A percentile compares a stretch with the other conserved stretches of the same genome.
phyloP scores from a whole-genome alignment of 2,113 vertebrate species.

The Neomonachus schauinslandi region DNA sequence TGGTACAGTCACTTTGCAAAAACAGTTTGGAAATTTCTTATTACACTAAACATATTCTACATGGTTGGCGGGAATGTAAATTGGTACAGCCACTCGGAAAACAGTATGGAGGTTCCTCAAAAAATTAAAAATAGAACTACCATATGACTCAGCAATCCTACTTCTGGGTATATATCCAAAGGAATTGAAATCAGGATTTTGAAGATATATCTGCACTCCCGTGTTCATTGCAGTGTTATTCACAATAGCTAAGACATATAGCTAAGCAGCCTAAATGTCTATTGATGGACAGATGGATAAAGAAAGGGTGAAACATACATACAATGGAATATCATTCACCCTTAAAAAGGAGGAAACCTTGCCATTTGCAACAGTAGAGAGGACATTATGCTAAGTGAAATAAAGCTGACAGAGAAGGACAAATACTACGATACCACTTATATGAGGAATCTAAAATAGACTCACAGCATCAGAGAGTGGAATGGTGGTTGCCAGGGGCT shows the following conservation, averaged over 20 bases:
- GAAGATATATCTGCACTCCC: not conserved
- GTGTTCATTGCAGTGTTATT: not conserved
- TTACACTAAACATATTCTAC: not conserved
- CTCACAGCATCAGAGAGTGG: not conserved
- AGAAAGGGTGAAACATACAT: not conserved
- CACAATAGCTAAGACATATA: not conserved
- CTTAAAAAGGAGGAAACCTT: not conserved
- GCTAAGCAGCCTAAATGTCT: not conserved
- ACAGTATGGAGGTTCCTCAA: not conserved
- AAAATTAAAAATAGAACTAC: not conserved
- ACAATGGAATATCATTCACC: not conserved
- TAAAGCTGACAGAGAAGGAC: not conserved
- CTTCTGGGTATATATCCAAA: not conserved
- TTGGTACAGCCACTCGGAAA: not conserved
- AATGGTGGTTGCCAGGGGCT: not conserved
- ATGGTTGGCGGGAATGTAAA: not conserved
- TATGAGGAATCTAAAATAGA: not conserved
- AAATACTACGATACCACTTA: not conserved
- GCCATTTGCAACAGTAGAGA: not conserved
- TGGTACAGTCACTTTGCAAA: not conserved
- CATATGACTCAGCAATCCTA: not conserved
- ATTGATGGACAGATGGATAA: not conserved
- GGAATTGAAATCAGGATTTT: not conserved
- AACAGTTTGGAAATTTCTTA: not conserved
- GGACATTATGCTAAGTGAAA: not conserved